Conservation (phyloP, 2,797 vertebrate genomes). For the Rhinoraja longicauda region DNA sequence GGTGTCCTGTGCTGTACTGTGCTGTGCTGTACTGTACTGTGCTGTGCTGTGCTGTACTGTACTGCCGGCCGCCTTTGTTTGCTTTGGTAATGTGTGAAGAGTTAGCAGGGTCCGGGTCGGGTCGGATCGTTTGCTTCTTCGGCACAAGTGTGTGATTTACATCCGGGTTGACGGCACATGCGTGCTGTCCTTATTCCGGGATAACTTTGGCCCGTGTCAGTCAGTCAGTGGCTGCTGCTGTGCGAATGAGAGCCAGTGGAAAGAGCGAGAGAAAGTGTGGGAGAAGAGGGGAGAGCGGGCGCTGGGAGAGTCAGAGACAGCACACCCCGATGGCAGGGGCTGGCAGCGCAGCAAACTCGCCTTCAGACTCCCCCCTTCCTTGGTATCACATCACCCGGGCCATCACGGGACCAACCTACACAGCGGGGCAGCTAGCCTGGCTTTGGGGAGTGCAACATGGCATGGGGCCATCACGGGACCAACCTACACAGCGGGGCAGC, state of each 20-base stretch:
- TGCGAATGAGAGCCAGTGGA: neutral
- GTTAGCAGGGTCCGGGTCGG: neutral
- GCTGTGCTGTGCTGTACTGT: neutral
- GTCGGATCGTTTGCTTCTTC: neutral
- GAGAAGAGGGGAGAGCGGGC: neutral
- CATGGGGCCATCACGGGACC: no score
- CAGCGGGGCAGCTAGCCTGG: no score
- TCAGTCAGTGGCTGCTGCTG: constrained; percentile 40
- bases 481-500: no score
- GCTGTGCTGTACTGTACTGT: neutral
- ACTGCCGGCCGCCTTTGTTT: neutral
- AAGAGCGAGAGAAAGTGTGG: neutral
- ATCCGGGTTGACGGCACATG: constrained; percentile 84
- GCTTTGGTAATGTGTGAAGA: neutral
- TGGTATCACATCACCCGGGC: no score
- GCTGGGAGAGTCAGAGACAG: neutral
- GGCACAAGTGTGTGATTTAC: constrained; percentile 57
- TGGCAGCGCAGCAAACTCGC: neutral
- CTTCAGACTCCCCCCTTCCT: neutral
- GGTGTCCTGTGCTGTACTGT: neutral
- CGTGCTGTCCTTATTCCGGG: constrained; percentile 82
- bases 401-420: no score
- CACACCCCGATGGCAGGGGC: neutral
- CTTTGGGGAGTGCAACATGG: no score
- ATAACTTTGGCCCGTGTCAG: constrained; percentile 79